phyloP scores from a whole-genome alignment of 2,113 vertebrate genomes.

The Agapornis roseicollis region DNA sequence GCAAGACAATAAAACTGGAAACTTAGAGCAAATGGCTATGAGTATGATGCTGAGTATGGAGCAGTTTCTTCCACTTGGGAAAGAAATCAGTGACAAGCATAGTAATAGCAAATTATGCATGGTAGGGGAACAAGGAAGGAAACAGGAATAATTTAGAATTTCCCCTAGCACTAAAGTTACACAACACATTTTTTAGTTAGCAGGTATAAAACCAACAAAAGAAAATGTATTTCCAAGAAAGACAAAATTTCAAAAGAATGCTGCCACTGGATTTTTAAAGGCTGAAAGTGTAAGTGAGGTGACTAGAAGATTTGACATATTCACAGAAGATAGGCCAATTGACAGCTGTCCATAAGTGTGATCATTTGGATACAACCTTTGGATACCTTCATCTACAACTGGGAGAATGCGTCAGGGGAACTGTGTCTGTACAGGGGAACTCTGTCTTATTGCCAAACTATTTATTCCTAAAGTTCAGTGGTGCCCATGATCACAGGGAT shows the following conservation, averaged over 20 bases:
- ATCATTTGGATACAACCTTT: neutral
- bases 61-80: neutral
- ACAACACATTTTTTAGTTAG: neutral
- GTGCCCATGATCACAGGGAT: neutral
- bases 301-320: neutral
- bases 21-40: neutral
- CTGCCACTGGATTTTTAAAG: neutral
- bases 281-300: neutral
- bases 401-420: neutral
- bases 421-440: neutral
- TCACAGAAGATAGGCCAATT: neutral
- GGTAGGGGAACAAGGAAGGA: neutral
- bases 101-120: neutral
- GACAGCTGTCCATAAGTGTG: neutral
- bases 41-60: neutral
- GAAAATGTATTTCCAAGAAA: neutral
- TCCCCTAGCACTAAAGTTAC: neutral
- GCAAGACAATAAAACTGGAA: neutral
- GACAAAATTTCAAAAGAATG: neutral
- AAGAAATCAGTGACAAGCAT: neutral
- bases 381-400: neutral
- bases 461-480: neutral
- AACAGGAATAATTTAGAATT: neutral
- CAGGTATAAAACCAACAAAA: neutral
- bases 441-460: neutral